Evolutionary conservation across 2,113 vertebrate species (phyloP).

Genomic region (Plecotus auritus): DNA sequence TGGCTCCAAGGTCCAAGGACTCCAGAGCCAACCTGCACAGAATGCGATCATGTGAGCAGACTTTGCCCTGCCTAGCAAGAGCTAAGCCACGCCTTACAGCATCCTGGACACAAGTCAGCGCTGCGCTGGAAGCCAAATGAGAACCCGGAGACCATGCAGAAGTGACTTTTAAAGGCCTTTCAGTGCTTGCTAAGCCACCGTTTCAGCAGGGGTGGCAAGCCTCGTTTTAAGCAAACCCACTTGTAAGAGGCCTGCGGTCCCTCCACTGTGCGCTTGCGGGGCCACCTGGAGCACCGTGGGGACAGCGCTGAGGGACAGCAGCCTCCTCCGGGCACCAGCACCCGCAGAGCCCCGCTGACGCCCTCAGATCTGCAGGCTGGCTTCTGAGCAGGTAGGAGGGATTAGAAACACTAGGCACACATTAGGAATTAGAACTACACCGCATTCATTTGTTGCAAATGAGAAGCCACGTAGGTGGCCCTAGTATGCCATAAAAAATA

Average conservation of each 20-base stretch:
- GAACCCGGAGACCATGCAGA: neutral
- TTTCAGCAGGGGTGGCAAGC: neutral
- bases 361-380: neutral
- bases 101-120: neutral
- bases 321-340: neutral
- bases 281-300: neutral
- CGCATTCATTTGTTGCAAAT: neutral
- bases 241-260: neutral
- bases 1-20: constrained; percentile 23
- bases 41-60: constrained; percentile 15
- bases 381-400: constrained; percentile 42
- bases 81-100: neutral
- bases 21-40: neutral
- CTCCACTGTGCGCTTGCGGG: neutral
- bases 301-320: neutral
- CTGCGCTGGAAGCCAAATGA: neutral
- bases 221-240: neutral
- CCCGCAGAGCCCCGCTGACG: neutral
- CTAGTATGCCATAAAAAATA: neutral
- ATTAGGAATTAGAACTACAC: neutral
- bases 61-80: constrained; percentile 23
- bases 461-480: neutral
- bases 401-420: neutral
- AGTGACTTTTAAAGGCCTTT: neutral
- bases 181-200: neutral